Evolutionary conservation across 2,888 invertebrate genomes (phyloP), one percentile per base, ranked within the genome.

Genomic region (Drosophila putrida): DNA sequence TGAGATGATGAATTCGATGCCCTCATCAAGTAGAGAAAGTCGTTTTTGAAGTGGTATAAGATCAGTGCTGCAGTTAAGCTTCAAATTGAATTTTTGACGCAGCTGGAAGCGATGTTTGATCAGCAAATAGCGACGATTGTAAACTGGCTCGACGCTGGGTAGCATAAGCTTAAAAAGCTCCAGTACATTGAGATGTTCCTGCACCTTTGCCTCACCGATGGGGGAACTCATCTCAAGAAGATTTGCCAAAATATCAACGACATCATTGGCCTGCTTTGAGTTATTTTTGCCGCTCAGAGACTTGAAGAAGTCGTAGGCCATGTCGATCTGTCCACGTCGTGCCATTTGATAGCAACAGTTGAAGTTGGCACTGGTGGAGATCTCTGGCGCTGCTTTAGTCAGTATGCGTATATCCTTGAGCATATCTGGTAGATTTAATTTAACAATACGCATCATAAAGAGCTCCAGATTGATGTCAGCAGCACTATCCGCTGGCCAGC

Each of bases 301-400:
- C 64, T 91, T 90, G 28, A 90, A 90, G 71, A 90, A 92, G 31
- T 89, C 80, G 28, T 89, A 82, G 0, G 92, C 91, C 58, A 76
- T 71, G 25, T 92, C 90, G 6, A 91, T 82, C 51, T 91, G 89
- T 3, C 92, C 92, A 6, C 84, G 86, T 13, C 90, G 81, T 6
- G 90, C 89, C 75, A 93, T 82, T 75, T 92, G 90, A 69, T 90
- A 90, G 50, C 92, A 91, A 55, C 91, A 91, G 78, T 91, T 91
- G 13, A 91, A 91, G 67, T 92, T 90, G 0, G 92, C 91, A 11
- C 79, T 88, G 6, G 73, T 71, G 4, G 88, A 78, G 6, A 92
- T 90, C 61, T 91, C 90, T 0, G 92, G 91, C 0, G 91, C 90
- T 0, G 91, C 90, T 67, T 91, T 91, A 0, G 90, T 89, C 3